These are phyloP conservation scores for Lophura nycthemera DNA, from an alignment of 2,113 vertebrate genomes.

Conservation along the genomic window DNA sequence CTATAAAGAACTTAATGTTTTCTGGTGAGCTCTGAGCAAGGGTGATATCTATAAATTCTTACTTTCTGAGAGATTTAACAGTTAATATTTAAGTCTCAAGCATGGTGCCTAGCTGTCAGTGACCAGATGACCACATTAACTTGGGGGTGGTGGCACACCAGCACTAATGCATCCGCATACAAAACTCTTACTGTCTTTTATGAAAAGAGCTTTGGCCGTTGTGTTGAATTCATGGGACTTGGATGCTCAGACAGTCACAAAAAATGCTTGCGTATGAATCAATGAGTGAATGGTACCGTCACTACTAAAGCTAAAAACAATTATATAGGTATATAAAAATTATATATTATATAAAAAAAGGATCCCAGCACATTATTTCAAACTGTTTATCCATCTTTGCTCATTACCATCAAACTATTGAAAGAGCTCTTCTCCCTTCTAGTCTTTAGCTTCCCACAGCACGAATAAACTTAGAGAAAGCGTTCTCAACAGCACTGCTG, in stretches of 20 bases:
- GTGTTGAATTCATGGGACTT: background rate
- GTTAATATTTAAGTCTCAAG: background rate
- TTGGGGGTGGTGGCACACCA: background rate
- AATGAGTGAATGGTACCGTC: background rate
- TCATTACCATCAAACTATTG: background rate
- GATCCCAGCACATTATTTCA: background rate
- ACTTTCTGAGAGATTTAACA: background rate
- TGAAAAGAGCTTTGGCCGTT: background rate
- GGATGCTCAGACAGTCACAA: background rate
- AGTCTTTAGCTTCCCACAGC: background rate
- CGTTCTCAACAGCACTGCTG: slow-evolving; percentile 19
- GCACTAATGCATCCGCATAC: background rate
- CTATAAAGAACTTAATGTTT: background rate
- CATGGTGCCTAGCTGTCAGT: background rate
- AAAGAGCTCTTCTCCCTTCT: background rate
- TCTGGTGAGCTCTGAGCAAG: background rate
- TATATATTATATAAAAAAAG: too few species aligned
- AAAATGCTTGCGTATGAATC: background rate
- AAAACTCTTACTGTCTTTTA: background rate
- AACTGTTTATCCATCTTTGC: background rate
- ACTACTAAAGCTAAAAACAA: background rate
- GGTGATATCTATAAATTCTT: background rate
- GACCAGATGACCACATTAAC: background rate
- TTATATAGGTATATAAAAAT: background rate
- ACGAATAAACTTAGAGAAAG: background rate